Percentiles rank a stretch among this genome's conserved stretches.
phyloP scores from a whole-genome alignment of 2,797 vertebrate genomes.

The Ctenopoma kingsleyae region DNA sequence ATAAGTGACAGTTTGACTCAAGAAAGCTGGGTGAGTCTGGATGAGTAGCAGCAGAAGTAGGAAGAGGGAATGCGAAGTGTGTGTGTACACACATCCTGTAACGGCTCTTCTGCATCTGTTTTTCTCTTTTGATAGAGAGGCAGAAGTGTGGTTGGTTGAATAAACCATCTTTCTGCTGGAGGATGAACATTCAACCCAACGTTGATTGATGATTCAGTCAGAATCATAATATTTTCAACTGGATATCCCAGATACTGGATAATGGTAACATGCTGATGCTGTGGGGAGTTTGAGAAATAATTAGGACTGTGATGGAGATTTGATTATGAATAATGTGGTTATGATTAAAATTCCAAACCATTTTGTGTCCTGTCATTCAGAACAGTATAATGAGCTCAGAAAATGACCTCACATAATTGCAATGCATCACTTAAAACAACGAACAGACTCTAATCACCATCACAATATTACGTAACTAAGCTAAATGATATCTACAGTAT shows the following conservation, averaged over 20 bases:
- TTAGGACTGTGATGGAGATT: conserved; percentile 8
- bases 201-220: conserved; percentile 2
- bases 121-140: neutral
- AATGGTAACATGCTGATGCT: neutral
- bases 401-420: conserved; percentile 11
- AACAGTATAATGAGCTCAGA: conserved; percentile 4
- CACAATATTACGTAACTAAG: neutral
- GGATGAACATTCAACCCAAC: conserved; percentile 11
- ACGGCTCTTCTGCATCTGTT: conserved; percentile 1
- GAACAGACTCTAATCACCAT: neutral
- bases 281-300: neutral
- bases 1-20: conserved; percentile 29
- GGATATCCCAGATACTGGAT: conserved; percentile 8
- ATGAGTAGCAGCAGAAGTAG: conserved; percentile 21
- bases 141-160: neutral
- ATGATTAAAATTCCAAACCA: conserved; percentile 31
- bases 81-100: conserved; percentile 8
- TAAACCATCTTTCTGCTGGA: neutral
- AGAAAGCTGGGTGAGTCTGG: conserved; percentile 27
- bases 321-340: conserved; percentile 40
- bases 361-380: conserved; percentile 25
- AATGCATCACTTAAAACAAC: neutral
- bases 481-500: neutral
- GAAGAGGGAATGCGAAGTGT: conserved; percentile 22
- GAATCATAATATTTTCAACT: neutral